Evolutionary conservation across 2,888 invertebrate genomes (phyloP).

Genomic region (Frankliniella fusca): DNA sequence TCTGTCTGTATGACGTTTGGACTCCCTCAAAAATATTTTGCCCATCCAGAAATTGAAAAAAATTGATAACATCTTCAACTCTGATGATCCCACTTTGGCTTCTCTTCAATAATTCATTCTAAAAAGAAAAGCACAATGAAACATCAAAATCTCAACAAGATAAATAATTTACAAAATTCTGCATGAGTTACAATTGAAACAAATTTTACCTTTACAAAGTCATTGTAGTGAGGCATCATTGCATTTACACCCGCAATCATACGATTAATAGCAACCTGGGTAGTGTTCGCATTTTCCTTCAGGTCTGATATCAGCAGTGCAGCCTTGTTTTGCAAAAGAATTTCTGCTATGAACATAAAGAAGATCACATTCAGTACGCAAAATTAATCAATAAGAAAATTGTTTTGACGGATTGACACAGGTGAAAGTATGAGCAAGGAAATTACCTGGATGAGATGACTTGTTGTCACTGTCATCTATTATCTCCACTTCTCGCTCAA

Average conservation of each 20-base stretch:
- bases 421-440: too few relatives aligned
- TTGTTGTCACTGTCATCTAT: too few relatives aligned
- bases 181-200: background rate
- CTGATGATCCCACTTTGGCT: background rate
- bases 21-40: constrained; percentile 9
- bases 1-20: background rate
- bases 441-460: too few relatives aligned
- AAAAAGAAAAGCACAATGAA: background rate
- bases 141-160: background rate
- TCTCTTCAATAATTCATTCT: background rate
- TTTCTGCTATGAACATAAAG: too few relatives aligned
- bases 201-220: background rate
- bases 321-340: too few relatives aligned
- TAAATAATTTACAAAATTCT: background rate
- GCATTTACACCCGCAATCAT: background rate
- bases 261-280: background rate
- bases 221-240: background rate
- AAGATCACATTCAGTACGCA: too few relatives aligned
- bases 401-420: too few relatives aligned
- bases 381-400: too few relatives aligned
- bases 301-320: too few relatives aligned
- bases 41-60: background rate
- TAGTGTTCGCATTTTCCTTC: background rate
- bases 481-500: too few relatives aligned
- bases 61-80: background rate